phyloP scores from a whole-genome alignment of 2,888 invertebrate genomes.

The Cheilosia scutellata region DNA sequence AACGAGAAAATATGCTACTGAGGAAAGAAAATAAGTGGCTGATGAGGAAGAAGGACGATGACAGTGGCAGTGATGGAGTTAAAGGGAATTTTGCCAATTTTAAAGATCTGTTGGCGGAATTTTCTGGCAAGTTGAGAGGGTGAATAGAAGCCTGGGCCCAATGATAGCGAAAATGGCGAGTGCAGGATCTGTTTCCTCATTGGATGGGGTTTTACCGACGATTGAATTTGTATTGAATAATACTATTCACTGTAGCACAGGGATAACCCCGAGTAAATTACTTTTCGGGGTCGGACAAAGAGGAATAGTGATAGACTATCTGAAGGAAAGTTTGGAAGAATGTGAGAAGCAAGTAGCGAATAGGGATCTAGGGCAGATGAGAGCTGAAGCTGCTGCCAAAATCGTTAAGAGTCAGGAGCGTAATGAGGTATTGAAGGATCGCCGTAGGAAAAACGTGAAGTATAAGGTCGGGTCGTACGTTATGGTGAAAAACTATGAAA shows the following conservation, averaged over 20 bases:
- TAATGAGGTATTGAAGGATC: too few relatives aligned
- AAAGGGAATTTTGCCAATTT: not conserved
- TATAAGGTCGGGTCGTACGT: not conserved
- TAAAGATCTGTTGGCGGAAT: too few relatives aligned
- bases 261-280: too few relatives aligned
- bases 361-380: not conserved
- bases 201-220: conserved; percentile 37
- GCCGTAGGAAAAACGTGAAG: not conserved
- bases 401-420: not conserved
- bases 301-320: conserved; percentile 38
- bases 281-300: conserved; percentile 78
- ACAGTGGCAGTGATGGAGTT: not conserved
- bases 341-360: not conserved
- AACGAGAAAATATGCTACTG: conserved; percentile 12
- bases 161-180: conserved; percentile 6
- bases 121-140: not conserved
- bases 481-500: not conserved
- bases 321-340: not conserved
- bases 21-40: conserved; percentile 22
- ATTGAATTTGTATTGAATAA: conserved; percentile 78
- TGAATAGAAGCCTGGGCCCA: not conserved
- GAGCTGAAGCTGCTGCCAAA: not conserved
- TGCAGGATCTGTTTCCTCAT: conserved; percentile 6
- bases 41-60: not conserved
- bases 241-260: conserved; percentile 76